Base-by-base conservation (phyloP, 2,888 invertebrate species). In the Siphlonurus alternatus region DNA sequence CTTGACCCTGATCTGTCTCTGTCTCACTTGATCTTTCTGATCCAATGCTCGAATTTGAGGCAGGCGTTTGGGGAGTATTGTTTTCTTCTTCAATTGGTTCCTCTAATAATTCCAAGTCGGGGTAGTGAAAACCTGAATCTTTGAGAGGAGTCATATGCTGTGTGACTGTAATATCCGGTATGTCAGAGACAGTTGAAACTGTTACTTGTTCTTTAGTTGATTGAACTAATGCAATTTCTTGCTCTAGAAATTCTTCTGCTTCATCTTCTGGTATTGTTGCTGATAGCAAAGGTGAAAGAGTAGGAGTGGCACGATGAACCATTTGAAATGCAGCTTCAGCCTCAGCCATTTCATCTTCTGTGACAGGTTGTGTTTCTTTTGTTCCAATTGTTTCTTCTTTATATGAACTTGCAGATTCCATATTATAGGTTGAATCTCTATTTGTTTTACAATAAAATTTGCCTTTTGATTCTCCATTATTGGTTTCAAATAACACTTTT, bases 131-230 rank as follows among this genome's bases (percentile, higher is more conserved):
- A 63, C 73, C 73, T 64, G 74, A 74, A 65, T 73, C 71, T 66
- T 78, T 76, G 65, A 77, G 71, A 38, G 79, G 79, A 25, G 78
- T 75, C 74, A 81, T 76, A 70, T 82, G 81, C 78, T 83, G 83
- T 3, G 83, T 83, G 20, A 83, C 78, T 69, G 79, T 83, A 65
- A 83, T 83, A 69, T 81, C 81, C n/a, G 83, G 83, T 65, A 83
- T 80, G 64, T 74, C 74, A 54, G 59, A 15, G 5, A 61, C 59
- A 18, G 38, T 23, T 24, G 54, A 54, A 25, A 56, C 53, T 38
- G 61, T 20, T 18, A 60, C 53, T 22, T n/a, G 78, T 70, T 80
- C 78, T n/a, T n/a, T n/a, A n/a, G n/a, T n/a, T n/a, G n/a, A n/a
- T n/a, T n/a, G n/a, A n/a, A n/a, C n/a, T n/a, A n/a, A n/a, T n/a